Evolutionary conservation across 2,888 invertebrate species (phyloP), one percentile per base, ranked within the genome.

Genomic region (Octonoba sinensis): DNA sequence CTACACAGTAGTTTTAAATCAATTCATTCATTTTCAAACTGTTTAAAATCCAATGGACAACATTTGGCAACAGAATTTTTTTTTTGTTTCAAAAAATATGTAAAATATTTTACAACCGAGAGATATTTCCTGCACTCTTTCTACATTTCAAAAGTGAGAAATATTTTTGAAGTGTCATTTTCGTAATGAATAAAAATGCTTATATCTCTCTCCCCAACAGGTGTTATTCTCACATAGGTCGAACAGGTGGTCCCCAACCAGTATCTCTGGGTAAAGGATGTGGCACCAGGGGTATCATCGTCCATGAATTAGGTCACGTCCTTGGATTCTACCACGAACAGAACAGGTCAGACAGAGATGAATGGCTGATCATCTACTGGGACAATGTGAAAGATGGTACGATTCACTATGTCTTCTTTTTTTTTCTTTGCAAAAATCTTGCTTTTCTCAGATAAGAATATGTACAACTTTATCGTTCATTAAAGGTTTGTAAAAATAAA

Each of bases 291-390:
- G 82, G 76, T 2, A 76, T 67, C 13, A 49, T 82, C 24, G 54
- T 82, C 12, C 82, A 82, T 51, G 82, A 82, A 59, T 20, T 82
- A 4, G 71, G 75, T 0, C 82, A 82, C 22, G 82, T 75, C 22
- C 27, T 82, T n/a, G 82, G 82, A 0, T 87, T 88, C 83, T 87
- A 87, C 86, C 88, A 88, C 82, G 88, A 88, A 82, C 88, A 88
- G 70, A 87, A 85, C 44, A 81, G 88, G 57, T 84, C 85, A 3
- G 88, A 88, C 85, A 85, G 88, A 36, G 88, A 88, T 70, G 82
- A 84, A 15, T 87, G 86, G 72, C 87, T 88, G 20, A 86, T 78
- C 18, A 86, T 87, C 49, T 85, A 86, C 65, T 82, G 72, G 49
- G 84, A 84, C 22, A 87, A 87, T 73, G 86, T 87, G 51, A 85